Percentiles rank a stretch among this genome's conserved stretches.
Conservation (phyloP, 2,888 invertebrate genomes). For the Syritta pipiens region DNA sequence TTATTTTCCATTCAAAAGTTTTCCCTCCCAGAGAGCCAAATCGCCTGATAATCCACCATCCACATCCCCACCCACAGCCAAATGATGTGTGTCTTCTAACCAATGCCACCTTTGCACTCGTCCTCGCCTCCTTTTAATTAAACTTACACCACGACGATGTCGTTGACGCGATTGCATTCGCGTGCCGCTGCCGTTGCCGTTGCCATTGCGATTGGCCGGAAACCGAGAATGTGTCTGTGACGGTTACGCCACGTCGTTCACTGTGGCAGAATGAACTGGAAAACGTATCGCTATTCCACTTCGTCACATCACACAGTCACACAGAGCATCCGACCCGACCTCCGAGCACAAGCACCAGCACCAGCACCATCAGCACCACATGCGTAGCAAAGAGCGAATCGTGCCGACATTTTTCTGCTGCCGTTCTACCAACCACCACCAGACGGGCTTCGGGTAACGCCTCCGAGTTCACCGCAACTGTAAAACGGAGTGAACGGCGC, state of each 20-base stretch:
- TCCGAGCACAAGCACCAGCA: no score
- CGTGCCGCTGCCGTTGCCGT: conserved; percentile 71
- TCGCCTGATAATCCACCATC: conserved; percentile 11
- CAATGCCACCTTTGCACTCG: conserved; percentile 64
- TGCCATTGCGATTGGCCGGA: conserved; percentile 77
- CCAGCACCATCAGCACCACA: no score
- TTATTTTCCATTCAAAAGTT: conserved; percentile 33
- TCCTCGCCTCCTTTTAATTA: conserved; percentile 57
- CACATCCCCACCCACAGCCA: conserved; percentile 8
- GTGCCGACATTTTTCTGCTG: conserved; percentile 62
- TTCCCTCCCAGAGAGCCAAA: conserved; percentile 5
- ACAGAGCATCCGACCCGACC: no score
- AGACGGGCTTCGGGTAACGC: conserved; percentile 43
- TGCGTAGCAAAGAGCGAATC: conserved; percentile 64
- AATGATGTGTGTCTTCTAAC: conserved; percentile 23
- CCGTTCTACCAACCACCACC: conserved; percentile 19
- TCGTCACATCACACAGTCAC: conserved; percentile 54
- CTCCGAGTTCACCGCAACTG: conserved; percentile 64
- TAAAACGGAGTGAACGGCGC: conserved; percentile 56
- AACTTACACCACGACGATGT: conserved; percentile 59
- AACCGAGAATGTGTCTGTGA: conserved; percentile 70
- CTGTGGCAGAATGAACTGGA: conserved; percentile 67
- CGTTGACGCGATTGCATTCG: conserved; percentile 61
- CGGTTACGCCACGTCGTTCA: conserved; percentile 67
- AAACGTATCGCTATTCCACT: conserved; percentile 67